These are phyloP conservation scores for Australoheros scitulus DNA, from an alignment of 2,113 vertebrate genomes.

Conservation along the genomic window DNA sequence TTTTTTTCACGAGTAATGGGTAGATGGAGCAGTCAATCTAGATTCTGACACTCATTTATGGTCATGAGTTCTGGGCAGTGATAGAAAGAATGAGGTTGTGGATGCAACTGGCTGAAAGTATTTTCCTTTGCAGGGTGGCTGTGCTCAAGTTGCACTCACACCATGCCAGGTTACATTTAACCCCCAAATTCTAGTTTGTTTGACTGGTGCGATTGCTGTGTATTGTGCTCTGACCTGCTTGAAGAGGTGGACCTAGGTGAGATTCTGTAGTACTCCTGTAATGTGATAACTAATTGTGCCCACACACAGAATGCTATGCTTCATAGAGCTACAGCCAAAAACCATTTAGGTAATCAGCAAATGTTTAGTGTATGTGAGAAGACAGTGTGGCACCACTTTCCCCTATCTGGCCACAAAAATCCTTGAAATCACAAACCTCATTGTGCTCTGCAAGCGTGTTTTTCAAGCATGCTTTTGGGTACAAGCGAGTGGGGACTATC, in stretches of 20 bases:
- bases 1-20: neutral
- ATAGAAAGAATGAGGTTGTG: neutral
- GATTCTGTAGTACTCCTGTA: neutral
- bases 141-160: neutral
- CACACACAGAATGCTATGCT: neutral
- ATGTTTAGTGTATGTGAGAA: neutral
- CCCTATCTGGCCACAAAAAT: slow-evolving; percentile 1
- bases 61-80: neutral
- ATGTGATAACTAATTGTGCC: neutral
- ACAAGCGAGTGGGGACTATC: neutral
- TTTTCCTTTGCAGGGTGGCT: neutral
- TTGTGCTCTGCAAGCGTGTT: neutral
- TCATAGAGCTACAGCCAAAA: neutral
- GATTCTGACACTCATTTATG: neutral
- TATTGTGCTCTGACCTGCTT: neutral
- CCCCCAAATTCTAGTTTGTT: neutral
- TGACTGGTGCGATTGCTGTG: neutral
- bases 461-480: neutral
- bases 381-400: neutral
- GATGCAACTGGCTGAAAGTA: neutral
- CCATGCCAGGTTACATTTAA: neutral
- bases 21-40: neutral
- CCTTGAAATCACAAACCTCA: neutral
- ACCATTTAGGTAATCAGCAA: neutral
- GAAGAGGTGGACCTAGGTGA: neutral